Evolutionary conservation across 2,797 vertebrate genomes (phyloP).

Genomic region (Sebastes vulpes): DNA sequence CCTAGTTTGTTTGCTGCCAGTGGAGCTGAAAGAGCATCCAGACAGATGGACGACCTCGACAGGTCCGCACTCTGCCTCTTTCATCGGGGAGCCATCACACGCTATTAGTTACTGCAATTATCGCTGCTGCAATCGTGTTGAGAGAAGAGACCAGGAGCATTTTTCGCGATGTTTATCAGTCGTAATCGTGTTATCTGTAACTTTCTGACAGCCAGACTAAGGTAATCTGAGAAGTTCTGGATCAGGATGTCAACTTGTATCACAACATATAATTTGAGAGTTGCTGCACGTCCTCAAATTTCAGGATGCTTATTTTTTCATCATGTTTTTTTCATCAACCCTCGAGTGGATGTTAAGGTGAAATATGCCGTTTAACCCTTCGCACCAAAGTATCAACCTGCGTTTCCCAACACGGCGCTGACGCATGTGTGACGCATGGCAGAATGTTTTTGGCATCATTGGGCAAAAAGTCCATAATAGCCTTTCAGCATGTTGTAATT

Average conservation of each 20-base stretch:
- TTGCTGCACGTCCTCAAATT: not conserved
- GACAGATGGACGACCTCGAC: conserved; percentile 68
- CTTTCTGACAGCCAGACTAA: conserved; percentile 12
- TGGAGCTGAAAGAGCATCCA: conserved; percentile 68
- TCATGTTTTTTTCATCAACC: not conserved
- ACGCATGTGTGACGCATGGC: not conserved
- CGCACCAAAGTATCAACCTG: not conserved
- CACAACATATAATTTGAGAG: conserved; percentile 2
- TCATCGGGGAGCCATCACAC: conserved; percentile 33
- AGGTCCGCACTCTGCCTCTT: conserved; percentile 19
- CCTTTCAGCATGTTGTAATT: no score
- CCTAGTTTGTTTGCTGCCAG: conserved; percentile 75
- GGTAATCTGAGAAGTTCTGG: not conserved
- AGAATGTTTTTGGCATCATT: no score
- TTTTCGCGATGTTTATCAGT: conserved; percentile 24
- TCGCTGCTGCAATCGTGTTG: conserved; percentile 1
- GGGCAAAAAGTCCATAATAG: no score
- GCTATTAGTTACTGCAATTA: conserved; percentile 62
- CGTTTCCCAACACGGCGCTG: not conserved
- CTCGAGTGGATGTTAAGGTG: not conserved
- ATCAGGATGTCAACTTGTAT: not conserved
- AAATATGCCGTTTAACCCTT: not conserved
- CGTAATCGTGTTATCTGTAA: conserved; percentile 9
- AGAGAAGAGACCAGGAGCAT: not conserved
- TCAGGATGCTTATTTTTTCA: not conserved